These are phyloP conservation scores for Oreohelix idahoensis DNA, from an alignment of 1,140 invertebrate genomes.

Conservation along the genomic window DNA sequence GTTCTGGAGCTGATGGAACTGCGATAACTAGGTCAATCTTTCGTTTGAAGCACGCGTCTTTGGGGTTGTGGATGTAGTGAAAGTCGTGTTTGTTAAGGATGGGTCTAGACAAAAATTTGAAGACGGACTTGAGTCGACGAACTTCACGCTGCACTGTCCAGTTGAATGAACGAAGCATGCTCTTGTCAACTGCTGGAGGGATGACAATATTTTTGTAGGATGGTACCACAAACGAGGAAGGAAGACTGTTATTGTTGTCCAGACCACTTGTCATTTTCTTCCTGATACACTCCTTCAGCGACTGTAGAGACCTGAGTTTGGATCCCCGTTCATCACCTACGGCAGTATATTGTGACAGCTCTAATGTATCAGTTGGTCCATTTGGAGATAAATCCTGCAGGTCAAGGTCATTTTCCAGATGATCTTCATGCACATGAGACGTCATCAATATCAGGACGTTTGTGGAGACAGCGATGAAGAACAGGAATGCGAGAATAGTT, in stretches of 20 bases:
- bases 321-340: background rate
- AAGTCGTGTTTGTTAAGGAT: background rate
- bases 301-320: background rate
- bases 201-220: background rate
- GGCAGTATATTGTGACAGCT: background rate
- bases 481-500: background rate
- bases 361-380: background rate
- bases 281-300: background rate
- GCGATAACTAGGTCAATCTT: conserved; percentile 10
- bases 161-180: background rate
- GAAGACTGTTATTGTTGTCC: background rate
- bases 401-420: background rate
- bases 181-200: background rate
- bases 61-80: conserved; percentile 4
- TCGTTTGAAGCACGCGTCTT: background rate
- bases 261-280: background rate
- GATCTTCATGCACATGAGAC: background rate
- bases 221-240: background rate
- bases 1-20: conserved; percentile 8
- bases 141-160: background rate
- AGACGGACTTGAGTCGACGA: background rate
- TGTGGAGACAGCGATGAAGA: background rate
- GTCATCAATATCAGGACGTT: background rate
- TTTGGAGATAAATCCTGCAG: too few relatives aligned
- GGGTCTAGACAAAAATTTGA: conserved; percentile 6